A percentile compares a stretch with the other conserved stretches of the same genome.
phyloP scores from a whole-genome alignment of 2,888 invertebrate genomes.

The Eupsilia transversa region DNA sequence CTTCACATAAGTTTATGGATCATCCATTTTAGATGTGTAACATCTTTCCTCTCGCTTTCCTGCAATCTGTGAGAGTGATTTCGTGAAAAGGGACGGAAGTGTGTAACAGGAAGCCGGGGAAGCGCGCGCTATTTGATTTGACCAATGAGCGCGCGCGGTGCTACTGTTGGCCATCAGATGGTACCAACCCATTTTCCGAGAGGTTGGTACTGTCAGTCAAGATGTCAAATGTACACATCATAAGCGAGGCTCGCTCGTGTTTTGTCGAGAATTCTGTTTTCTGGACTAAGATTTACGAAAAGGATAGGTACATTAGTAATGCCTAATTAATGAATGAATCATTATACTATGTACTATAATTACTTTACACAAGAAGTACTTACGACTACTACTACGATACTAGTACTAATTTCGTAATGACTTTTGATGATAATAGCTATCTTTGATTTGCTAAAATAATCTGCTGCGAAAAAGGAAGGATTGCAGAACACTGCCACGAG shows the following conservation, averaged over 20 bases:
- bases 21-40: background rate
- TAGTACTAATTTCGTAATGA: background rate
- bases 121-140: too few species aligned
- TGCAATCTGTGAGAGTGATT: too few species aligned
- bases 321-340: background rate
- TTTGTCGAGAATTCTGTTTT: background rate
- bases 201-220: too few species aligned
- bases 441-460: background rate
- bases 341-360: background rate
- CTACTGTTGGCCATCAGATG: too few species aligned
- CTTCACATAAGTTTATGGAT: background rate
- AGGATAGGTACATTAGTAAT: background rate
- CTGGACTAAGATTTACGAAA: background rate
- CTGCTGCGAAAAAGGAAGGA: background rate
- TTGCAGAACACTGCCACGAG: constrained; percentile 3
- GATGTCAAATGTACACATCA: too few species aligned
- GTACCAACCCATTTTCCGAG: too few species aligned
- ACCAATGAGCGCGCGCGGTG: too few species aligned
- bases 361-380: background rate
- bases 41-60: too few species aligned
- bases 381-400: background rate
- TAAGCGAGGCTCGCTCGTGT: too few species aligned
- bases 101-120: too few species aligned
- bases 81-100: too few species aligned
- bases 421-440: background rate